Base-by-base conservation (phyloP, 2,113 vertebrate genomes). In the Halichoeres trimaculatus region DNA sequence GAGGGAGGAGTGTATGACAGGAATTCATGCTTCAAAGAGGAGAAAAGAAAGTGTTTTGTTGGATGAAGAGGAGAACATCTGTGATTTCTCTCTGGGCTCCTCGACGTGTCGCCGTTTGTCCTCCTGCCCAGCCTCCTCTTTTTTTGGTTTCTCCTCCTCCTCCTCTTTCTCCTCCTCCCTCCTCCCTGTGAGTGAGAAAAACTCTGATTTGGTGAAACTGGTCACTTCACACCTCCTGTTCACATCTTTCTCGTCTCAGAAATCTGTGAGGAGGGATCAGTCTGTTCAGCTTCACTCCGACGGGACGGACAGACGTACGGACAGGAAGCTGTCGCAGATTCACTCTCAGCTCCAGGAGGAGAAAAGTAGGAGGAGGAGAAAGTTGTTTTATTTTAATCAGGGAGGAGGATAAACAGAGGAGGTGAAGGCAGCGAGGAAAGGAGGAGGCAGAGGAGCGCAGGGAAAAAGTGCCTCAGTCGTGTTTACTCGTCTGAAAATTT, bases 401-500 rank as follows among this genome's bases (percentile, higher is more conserved):
- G 74, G 36, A 48, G 36, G 19, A 73, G 34, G 59, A 16, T 10
- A 41, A 24, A 34, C 0, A 16, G n/a, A 19, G 55, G 34, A 43
- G 14, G 67, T 51, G 55, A 63, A 24, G 52, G 65, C 17, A 68
- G 19, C 50, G 50, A 47, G 22, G 43, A 47, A 62, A 58, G 63
- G 56, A 13, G 51, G 24, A 47, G 41, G 26, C 38, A 8, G 43
- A 69, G 30, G 48, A 75, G 67, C n/a, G n/a, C n/a, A n/a, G 62
- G 45, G 69, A 86, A 88, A 83, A 78, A 76, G 67, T 64, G 82
- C 60, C 79, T 79, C 72, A 82, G 80, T 87, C 47, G 58, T 91
- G 87, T 91, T 91, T 90, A 79, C 84, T 91, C 85, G 80, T 83
- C 86, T 76, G 80, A 73, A 77, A 78, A 90, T 89, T 86, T 84